A percentile compares a stretch with the other conserved stretches of the same genome.
Conservation (phyloP, 2,113 vertebrate genomes). For the Cyprinodon tularosa region DNA sequence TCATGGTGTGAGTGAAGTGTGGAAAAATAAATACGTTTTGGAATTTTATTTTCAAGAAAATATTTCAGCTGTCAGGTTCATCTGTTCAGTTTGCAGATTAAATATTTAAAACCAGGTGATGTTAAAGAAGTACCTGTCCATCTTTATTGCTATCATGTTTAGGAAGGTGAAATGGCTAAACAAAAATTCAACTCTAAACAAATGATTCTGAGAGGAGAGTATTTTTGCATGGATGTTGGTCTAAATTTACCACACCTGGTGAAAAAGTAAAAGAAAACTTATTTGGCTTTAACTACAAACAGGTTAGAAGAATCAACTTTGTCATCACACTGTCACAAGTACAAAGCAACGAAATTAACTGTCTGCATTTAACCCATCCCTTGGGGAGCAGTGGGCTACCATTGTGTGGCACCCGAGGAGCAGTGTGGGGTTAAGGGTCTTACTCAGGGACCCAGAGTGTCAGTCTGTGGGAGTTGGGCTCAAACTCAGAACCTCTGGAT, state of each 20-base stretch:
- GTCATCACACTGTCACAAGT: no score
- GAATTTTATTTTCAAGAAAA: background rate
- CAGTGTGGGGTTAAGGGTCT: no score
- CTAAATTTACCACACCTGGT: background rate
- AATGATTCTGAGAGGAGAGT: background rate
- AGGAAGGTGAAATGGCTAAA: background rate
- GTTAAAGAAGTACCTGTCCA: background rate
- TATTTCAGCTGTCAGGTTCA: background rate
- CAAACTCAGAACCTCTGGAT: no score
- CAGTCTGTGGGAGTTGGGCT: no score
- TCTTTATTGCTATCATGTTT: background rate
- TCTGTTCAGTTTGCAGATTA: background rate
- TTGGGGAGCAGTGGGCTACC: no score
- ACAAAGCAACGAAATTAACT: no score
- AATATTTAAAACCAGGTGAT: background rate
- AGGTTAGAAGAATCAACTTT: background rate
- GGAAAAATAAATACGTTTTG: background rate
- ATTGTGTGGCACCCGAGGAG: no score
- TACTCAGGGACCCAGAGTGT: no score
- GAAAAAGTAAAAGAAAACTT: background rate
- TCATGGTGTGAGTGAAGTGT: background rate
- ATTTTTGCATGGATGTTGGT: background rate
- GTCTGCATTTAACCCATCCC: no score
- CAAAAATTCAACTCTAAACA: background rate
- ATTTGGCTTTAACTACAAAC: background rate